Conservation (phyloP, 2,113 vertebrate genomes). For the Cynoglossus semilaevis region DNA sequence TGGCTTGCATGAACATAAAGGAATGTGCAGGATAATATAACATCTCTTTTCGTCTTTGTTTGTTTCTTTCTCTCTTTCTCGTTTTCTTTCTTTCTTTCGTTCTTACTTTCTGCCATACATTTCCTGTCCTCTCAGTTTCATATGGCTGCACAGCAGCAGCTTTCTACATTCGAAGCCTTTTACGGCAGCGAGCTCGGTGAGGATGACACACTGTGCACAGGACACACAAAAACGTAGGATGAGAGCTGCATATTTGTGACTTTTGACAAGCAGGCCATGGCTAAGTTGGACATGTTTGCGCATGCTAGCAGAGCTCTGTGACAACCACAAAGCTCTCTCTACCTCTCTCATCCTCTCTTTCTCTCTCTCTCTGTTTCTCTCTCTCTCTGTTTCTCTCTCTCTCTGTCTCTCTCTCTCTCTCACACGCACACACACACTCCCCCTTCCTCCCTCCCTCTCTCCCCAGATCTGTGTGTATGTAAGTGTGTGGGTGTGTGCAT, state of each 20-base stretch:
- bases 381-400: too few relatives aligned
- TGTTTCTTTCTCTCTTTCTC: constrained; percentile 1
- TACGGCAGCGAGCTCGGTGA: background rate
- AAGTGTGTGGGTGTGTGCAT: constrained; percentile 53
- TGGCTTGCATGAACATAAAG: too few relatives aligned
- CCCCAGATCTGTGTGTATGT: constrained; percentile 17
- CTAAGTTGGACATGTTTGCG: constrained; percentile 66
- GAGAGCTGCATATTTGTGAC: constrained; percentile 68
- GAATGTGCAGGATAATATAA: too few relatives aligned
- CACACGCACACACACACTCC: constrained; percentile 4
- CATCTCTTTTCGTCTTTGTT: background rate
- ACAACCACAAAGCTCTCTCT: constrained; percentile 63
- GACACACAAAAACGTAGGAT: constrained; percentile 41
- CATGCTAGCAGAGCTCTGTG: constrained; percentile 69
- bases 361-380: constrained; percentile 16
- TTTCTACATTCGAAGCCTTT: constrained; percentile 2
- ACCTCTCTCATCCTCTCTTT: constrained; percentile 39
- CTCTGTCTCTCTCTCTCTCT: constrained; percentile 8
- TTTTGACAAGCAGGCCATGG: constrained; percentile 68
- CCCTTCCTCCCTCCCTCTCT: constrained; percentile 30
- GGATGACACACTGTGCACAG: constrained; percentile 23
- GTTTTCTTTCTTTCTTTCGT: background rate
- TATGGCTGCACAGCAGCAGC: constrained; percentile 8
- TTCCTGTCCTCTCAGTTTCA: background rate
- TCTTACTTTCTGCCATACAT: background rate